Base-by-base conservation (phyloP, 2,888 invertebrate species). In the Pseudoips prasinana region DNA sequence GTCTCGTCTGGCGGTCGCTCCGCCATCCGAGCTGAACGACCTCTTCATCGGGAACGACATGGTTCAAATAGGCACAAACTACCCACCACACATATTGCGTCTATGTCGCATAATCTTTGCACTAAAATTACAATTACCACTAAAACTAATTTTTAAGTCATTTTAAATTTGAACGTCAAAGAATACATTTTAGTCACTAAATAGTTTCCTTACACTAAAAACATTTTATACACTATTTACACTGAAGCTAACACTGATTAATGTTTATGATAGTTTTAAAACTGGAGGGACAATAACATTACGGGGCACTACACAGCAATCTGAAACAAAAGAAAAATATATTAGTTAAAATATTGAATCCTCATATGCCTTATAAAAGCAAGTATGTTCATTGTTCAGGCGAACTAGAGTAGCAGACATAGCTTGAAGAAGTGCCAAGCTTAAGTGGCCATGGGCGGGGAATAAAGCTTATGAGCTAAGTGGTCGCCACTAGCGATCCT, bases 21-120 rank as follows among this genome's bases (percentile, higher is more conserved):
- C 82, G 7, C 85, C 86, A 60, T 94, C 94, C 39, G 92, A 91
- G 54, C 92, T 93, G 61, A 92, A 89, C 22, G 93, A 93, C 26
- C 92, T 88, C 67, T 92, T 90, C 81, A 93, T 92, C 1, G 90
- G 90, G 50, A 70, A 61, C 50, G 87, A 80, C 84, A 85, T 86
- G 6, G 9, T 61, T 39, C 31, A 33, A 28, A 34, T 34, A 25
- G 39, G 25, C 10, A 11, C 5, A 8, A 42, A 40, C 62, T 50
- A 62, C 30, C 56, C 57, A 29, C 43, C 56, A 41, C 49, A 39
- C 57, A 63, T 52, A 27, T 33, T 46, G 65, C 73, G 73, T 76
- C 73, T 58, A 54, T 75, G 28, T 62, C 73, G 71, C 75, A 46
- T 41, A 48, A 29, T 46, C 36, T 29, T 31, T 40, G 33, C 42